These are phyloP conservation scores for Augochlorella aurata DNA, from an alignment of 2,888 invertebrate genomes.

Conservation along the genomic window DNA sequence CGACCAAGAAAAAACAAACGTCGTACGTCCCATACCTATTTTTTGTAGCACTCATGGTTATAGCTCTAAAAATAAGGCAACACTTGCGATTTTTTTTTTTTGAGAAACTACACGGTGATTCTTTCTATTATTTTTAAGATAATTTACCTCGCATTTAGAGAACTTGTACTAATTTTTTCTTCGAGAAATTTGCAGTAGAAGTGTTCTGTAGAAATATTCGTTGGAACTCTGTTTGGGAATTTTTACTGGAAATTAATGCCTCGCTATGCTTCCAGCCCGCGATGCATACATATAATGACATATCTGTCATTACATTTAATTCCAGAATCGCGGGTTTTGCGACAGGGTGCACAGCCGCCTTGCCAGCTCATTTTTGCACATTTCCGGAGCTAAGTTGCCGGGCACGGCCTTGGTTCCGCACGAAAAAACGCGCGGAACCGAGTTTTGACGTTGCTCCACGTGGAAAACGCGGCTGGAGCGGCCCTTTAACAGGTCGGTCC, in stretches of 20 bases:
- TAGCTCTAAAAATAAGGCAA: not conserved
- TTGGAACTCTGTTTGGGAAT: no score
- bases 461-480: conserved; percentile 9
- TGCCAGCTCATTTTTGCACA: conserved; percentile 1
- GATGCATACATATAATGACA: not conserved
- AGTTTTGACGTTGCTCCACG: conserved; percentile 11
- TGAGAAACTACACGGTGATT: no score
- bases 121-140: no score
- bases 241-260: no score
- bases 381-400: not conserved
- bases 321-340: not conserved
- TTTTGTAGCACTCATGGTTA: not conserved
- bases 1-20: not conserved
- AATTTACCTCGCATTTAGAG: no score
- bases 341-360: not conserved
- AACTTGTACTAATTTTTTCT: no score
- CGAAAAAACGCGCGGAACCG: not conserved
- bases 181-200: no score
- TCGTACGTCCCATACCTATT: not conserved
- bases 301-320: not conserved
- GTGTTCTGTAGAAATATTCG: no score
- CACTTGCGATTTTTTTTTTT: not conserved
- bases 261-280: not conserved
- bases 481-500: not conserved
- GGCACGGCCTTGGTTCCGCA: not conserved